Evolutionary conservation across 1,140 invertebrate genomes (phyloP).

Genomic region (Phymorhynchus buccinoides): DNA sequence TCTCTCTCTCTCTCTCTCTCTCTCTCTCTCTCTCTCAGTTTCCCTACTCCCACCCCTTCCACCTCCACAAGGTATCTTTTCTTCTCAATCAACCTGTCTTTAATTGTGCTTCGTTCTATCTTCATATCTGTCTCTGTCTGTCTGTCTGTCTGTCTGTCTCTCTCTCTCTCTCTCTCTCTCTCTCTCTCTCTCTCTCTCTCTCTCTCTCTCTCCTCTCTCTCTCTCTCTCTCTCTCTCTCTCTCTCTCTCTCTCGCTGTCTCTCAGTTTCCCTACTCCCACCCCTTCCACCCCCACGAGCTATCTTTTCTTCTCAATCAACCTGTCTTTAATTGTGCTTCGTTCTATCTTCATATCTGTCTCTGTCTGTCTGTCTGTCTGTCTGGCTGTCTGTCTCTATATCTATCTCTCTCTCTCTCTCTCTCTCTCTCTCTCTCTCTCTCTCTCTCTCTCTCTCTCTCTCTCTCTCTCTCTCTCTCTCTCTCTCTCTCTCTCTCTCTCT

Average conservation of each 20-base stretch:
- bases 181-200: background rate
- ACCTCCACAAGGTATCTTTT: too few species aligned
- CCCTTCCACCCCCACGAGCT: background rate
- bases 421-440: too few species aligned
- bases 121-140: background rate
- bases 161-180: constrained; percentile 22
- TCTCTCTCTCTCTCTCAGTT: background rate
- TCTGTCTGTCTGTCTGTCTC: background rate
- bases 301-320: too few species aligned
- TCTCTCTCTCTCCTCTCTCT: constrained; percentile 20
- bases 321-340: too few species aligned
- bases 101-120: background rate
- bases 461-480: too few species aligned
- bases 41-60: too few species aligned
- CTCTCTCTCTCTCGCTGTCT: background rate
- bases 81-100: background rate
- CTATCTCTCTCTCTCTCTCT: too few species aligned
- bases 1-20: background rate
- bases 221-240: constrained; percentile 22
- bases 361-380: too few species aligned
- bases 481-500: too few species aligned
- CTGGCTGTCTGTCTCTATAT: too few species aligned
- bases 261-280: background rate
- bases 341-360: too few species aligned
- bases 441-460: too few species aligned